Evolutionary conservation across 2,888 invertebrate species (phyloP).

Genomic region (Muscina levida): DNA sequence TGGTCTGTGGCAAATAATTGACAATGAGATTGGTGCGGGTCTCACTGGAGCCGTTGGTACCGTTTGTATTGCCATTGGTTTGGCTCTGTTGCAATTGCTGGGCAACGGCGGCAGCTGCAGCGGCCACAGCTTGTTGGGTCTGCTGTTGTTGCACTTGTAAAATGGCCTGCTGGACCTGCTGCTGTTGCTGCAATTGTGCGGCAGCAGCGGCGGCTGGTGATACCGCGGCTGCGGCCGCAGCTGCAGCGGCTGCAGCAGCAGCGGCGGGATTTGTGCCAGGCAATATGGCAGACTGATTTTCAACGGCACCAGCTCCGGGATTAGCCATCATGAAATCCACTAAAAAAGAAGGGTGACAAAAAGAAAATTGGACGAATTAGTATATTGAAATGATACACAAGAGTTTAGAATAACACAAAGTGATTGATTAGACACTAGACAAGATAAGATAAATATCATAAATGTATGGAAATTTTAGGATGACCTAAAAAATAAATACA

Average conservation of each 20-base stretch:
- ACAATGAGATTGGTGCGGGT: slow-evolving; percentile 99
- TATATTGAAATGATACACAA: slow-evolving; percentile 1
- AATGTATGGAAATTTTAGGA: too few relatives aligned
- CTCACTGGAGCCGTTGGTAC: slow-evolving; percentile 89
- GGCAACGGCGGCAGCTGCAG: slow-evolving; percentile 73
- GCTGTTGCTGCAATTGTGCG: slow-evolving; percentile 77
- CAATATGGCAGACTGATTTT: slow-evolving; percentile 75
- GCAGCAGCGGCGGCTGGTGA: slow-evolving; percentile 75
- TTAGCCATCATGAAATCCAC: slow-evolving; percentile 80
- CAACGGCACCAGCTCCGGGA: slow-evolving; percentile 75
- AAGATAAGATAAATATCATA: too few relatives aligned
- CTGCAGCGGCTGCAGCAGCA: slow-evolving; percentile 73
- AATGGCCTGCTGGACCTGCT: slow-evolving; percentile 78
- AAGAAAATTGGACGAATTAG: slow-evolving; percentile 15
- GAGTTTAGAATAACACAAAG: slow-evolving; percentile 24
- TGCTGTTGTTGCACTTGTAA: slow-evolving; percentile 79
- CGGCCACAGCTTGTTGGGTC: slow-evolving; percentile 74
- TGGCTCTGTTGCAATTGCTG: slow-evolving; percentile 70
- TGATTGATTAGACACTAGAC: too few relatives aligned
- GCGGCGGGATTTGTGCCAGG: slow-evolving; percentile 74
- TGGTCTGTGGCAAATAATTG: slow-evolving; percentile 99
- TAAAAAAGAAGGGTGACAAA: slow-evolving; percentile 53
- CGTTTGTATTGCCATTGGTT: slow-evolving; percentile 83
- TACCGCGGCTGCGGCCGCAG: slow-evolving; percentile 69
- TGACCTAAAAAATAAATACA: too few relatives aligned